These are phyloP conservation scores for Murina feae DNA, from an alignment of 2,113 vertebrate genomes.

Conservation along the genomic window DNA sequence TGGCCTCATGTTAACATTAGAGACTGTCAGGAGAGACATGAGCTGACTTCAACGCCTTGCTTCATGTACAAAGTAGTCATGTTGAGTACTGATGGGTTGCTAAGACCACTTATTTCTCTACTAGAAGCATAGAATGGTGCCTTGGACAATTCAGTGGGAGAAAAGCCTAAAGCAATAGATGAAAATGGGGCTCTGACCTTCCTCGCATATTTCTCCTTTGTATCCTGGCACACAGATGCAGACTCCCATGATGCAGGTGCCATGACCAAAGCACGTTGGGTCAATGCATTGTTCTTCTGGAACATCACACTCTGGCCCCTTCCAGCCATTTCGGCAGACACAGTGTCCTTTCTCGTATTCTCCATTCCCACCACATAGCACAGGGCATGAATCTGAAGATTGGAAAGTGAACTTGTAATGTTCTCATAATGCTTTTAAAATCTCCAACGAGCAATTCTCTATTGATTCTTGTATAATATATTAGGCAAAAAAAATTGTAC, in stretches of 20 bases:
- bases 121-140: background rate
- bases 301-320: slow-evolving; percentile 94
- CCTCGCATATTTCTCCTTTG: slow-evolving; percentile 95
- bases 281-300: slow-evolving; percentile 96
- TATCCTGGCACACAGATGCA: slow-evolving; percentile 95
- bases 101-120: slow-evolving; percentile 14
- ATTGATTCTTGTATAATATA: slow-evolving; percentile 52
- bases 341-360: slow-evolving; percentile 96
- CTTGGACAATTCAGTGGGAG: slow-evolving; percentile 18
- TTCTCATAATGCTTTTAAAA: slow-evolving; percentile 56
- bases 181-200: slow-evolving; percentile 84
- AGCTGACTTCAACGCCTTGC: background rate
- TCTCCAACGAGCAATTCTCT: slow-evolving; percentile 49
- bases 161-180: slow-evolving; percentile 38
- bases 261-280: slow-evolving; percentile 95
- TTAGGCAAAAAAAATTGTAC: slow-evolving; percentile 28
- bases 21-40: background rate
- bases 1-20: background rate
- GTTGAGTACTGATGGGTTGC: background rate
- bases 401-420: slow-evolving; percentile 54
- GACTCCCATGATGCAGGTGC: slow-evolving; percentile 92
- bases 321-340: slow-evolving; percentile 93
- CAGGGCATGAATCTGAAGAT: slow-evolving; percentile 93
- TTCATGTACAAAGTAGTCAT: background rate
- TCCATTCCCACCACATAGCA: slow-evolving; percentile 95